Base-by-base conservation (phyloP, 2,113 vertebrate species). In the Passer domesticus region DNA sequence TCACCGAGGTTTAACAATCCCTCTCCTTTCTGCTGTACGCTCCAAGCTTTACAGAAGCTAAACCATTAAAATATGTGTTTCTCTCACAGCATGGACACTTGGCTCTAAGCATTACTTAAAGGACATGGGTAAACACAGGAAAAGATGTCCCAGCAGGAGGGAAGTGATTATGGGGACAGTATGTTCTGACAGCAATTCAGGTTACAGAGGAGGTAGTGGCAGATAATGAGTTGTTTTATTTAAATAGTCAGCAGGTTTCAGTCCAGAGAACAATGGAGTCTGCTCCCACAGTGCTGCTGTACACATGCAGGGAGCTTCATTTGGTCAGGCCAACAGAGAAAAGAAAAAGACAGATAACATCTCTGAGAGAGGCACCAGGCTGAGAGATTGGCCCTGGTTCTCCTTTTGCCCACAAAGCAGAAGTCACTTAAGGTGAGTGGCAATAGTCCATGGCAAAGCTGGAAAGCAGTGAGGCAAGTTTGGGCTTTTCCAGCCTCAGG, bases 71-170 rank as follows among this genome's bases (percentile, higher is more conserved):
- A 92, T 82, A 86, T 5, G n/a, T 94, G 91, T 82, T 92, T 92
- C 67, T 86, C 37, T 96, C 94, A 90, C 73, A 94, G 94, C 85
- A 87, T 66, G 91, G 87, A 43, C 41, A 47, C 92, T 95, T 94
- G 91, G 73, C 49, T 86, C 64, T 80, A 79, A 92, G 67, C 72
- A 69, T 95, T 89, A 76, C 76, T 89, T 94, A 87, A 94, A 96
- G 95, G 67, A 74, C 94, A 84, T 70, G 93, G 33, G 39, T 88
- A 97, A 97, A 96, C 93, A 95, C 64, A 92, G 69, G 33, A 90
- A 88, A 95, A 89, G 94, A 91, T 74, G 59, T 83, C 90, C 50
- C 95, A 88, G 93, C 39, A 78, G 92, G 95, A 94, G 85, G 59
- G 74, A 93, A 94, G 91, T 93, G 91, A 82, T 93, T 96, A 78